Percentiles rank a stretch among this genome's conserved stretches.
Evolutionary conservation across 2,888 invertebrate species (phyloP).

Genomic region (Nomada fucata): DNA sequence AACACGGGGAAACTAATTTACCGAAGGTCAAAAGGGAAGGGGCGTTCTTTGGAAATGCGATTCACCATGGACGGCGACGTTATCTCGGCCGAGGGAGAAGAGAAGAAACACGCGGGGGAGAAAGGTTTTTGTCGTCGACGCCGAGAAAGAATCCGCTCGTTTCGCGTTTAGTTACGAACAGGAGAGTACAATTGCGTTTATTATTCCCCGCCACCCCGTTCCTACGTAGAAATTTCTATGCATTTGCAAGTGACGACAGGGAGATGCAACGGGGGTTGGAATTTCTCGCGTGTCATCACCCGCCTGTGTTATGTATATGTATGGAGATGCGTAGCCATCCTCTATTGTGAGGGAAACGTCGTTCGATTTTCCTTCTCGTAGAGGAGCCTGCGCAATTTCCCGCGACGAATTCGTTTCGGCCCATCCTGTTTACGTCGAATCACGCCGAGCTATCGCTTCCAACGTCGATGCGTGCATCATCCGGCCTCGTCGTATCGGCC

Average conservation of each 20-base stretch:
- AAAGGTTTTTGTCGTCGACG: neutral
- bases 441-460: neutral
- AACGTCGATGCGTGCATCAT: neutral
- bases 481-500: neutral
- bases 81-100: neutral
- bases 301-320: constrained; percentile 56
- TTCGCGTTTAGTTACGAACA: constrained; percentile 18
- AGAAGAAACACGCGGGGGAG: neutral
- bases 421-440: neutral
- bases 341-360: constrained; percentile 47
- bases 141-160: neutral
- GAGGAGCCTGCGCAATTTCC: constrained; percentile 30
- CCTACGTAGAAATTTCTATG: constrained; percentile 60
- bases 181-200: constrained; percentile 62
- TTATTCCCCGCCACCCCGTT: constrained; percentile 64
- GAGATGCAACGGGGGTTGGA: constrained; percentile 47
- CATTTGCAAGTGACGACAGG: constrained; percentile 70
- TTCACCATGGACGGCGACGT: neutral
- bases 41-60: constrained; percentile 1
- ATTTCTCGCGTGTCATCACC: constrained; percentile 62
- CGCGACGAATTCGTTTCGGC: constrained; percentile 34
- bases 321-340: constrained; percentile 35
- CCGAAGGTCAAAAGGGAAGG: neutral
- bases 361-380: constrained; percentile 45
- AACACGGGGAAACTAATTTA: constrained; percentile 20